A percentile compares a stretch with the other conserved stretches of the same genome.
Evolutionary conservation across 2,888 invertebrate species (phyloP).

Genomic region (Lysandra coridon): DNA sequence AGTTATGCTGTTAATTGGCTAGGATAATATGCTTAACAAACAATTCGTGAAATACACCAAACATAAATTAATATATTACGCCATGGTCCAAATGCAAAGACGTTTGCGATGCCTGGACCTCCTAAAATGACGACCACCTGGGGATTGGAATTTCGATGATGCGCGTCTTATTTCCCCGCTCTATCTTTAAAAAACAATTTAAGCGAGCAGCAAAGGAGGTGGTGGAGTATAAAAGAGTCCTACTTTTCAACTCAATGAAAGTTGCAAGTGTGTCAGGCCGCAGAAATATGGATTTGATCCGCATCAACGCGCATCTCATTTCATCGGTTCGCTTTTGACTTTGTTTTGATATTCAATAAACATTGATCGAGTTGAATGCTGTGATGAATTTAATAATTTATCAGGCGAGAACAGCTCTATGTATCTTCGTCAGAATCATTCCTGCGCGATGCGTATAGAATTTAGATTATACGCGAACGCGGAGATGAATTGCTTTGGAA

Average conservation of each 20-base stretch:
- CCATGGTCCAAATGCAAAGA: background rate
- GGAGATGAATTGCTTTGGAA: background rate
- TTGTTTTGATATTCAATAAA: conserved; percentile 22
- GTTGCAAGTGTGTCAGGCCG: conserved; percentile 10
- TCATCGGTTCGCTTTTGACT: conserved; percentile 8
- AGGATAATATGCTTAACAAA: background rate
- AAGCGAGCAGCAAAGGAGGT: background rate
- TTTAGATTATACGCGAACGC: background rate
- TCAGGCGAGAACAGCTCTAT: background rate
- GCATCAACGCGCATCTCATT: conserved; percentile 14
- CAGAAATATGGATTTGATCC: conserved; percentile 11
- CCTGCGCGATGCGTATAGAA: background rate
- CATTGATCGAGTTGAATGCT: conserved; percentile 15
- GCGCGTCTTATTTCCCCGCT: background rate
- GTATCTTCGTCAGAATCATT: background rate
- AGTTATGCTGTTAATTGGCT: background rate
- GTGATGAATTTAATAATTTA: conserved; percentile 17
- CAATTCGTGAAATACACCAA: no score
- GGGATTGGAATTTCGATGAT: background rate
- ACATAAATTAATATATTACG: background rate
- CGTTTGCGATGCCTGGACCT: background rate
- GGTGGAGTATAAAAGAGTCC: background rate
- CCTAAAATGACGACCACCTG: background rate
- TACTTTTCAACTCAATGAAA: background rate
- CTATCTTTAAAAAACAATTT: background rate